A percentile compares a stretch with the other conserved stretches of the same genome.
Conservation (phyloP, 2,113 vertebrate genomes). For the Lynx canadensis region DNA sequence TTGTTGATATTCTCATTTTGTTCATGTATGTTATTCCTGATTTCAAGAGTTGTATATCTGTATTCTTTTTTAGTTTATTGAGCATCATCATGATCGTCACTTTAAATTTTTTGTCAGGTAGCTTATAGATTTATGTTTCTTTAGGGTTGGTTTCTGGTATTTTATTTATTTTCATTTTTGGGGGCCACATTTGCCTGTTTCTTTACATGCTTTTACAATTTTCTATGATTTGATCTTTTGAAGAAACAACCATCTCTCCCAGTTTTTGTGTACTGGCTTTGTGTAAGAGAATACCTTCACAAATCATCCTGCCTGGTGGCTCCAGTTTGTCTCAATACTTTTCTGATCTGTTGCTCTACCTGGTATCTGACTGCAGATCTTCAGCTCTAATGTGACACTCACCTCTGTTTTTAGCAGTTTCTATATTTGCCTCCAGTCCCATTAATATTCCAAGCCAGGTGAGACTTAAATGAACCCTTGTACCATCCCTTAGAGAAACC, state of each 20-base stretch:
- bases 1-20: not conserved
- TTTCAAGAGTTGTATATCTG: not conserved
- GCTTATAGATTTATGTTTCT: not conserved
- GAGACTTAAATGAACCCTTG: not conserved
- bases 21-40: not conserved
- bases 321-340: not conserved
- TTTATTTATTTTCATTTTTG: not conserved
- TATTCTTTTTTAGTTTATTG: not conserved
- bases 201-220: not conserved
- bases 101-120: not conserved
- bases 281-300: not conserved
- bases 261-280: not conserved
- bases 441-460: not conserved
- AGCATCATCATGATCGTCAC: not conserved
- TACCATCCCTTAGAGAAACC: not conserved
- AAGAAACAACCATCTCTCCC: not conserved
- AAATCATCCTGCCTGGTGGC: not conserved
- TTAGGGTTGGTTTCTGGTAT: not conserved
- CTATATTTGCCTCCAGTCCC: not conserved
- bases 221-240: not conserved
- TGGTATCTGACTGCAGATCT: not conserved
- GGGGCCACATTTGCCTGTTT: not conserved
- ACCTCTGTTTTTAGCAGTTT: not conserved
- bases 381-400: not conserved
- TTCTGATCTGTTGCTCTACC: not conserved